Evolutionary conservation across 2,888 invertebrate genomes (phyloP), one percentile per base, ranked within the genome.

Genomic region (Rutpela maculata): DNA sequence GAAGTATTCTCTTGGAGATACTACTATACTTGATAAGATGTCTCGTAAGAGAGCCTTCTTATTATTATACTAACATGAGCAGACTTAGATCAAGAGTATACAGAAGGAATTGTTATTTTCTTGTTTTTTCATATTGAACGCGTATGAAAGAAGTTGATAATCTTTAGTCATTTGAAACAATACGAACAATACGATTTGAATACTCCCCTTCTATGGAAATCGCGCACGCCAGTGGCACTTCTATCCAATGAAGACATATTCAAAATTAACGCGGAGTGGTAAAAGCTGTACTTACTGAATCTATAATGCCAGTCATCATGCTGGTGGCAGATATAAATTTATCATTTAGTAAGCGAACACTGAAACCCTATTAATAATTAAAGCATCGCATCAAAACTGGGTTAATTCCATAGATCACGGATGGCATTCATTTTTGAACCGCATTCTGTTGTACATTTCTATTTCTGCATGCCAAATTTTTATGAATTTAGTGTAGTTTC

Each of bases 281-380:
- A 60, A 60, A 60, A 60, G 26, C 60, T 60, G 60, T 31, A 60
- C 26, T 60, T 60, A 26, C 60, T 31, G n/a, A 60, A 60, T 60
- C 60, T 31, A 60, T 60, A 60, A 60, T 60, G 60, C 60, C 60
- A 59, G 26, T 60, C 26, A 60, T 59, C 59, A 22, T 22, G 59
- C 60, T n/a, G 31, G 26, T 15, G 26, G 31, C n/a, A 60, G 50
- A 50, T 15, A 50, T 50, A 50, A 60, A 60, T 60, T 60, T 31
- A 60, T 60, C 60, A 60, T 60, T 50, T 50, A 50, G n/a, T n/a
- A 50, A 50, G 50, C 50, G 50, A 50, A 50, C 50, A 50, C 4
- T 50, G 50, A 50, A 50, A 50, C n/a, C 50, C 50, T 50, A 50
- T 50, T 50, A n/a, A n/a, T 50, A 50, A 50, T 50, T 50, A 50